phyloP scores from a whole-genome alignment of 2,888 invertebrate species.

The Eristalis intricaria region DNA sequence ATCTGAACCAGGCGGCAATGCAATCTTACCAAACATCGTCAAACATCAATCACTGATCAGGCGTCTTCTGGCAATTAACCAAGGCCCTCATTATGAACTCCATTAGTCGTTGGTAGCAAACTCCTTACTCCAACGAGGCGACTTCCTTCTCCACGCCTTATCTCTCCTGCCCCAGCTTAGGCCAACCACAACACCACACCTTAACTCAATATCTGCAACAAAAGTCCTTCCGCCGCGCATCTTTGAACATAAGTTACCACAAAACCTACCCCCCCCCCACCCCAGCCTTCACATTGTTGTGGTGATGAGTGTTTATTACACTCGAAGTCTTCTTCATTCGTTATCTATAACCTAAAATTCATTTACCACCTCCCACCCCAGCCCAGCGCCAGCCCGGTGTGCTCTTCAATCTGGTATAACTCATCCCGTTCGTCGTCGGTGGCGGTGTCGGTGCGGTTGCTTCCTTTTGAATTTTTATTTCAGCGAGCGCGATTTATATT shows the following conservation, averaged over 20 bases:
- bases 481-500: constrained; percentile 55
- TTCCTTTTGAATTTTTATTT: constrained; percentile 68
- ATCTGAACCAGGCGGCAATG: too few relatives aligned
- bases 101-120: background rate
- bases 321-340: constrained; percentile 53
- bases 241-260: constrained; percentile 42
- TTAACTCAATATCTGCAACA: constrained; percentile 24
- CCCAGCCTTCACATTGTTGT: background rate
- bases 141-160: background rate
- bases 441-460: constrained; percentile 39
- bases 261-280: background rate
- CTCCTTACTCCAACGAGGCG: background rate
- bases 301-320: constrained; percentile 50
- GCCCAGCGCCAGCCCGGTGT: background rate
- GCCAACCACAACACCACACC: constrained; percentile 11
- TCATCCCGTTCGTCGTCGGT: background rate
- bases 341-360: constrained; percentile 57
- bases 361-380: constrained; percentile 54
- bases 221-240: constrained; percentile 16
- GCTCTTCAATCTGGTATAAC: background rate
- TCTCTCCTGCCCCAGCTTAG: constrained; percentile 4
- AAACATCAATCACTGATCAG: too few relatives aligned
- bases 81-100: too few relatives aligned
- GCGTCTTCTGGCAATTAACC: too few relatives aligned
- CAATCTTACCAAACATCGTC: too few relatives aligned